Evolutionary conservation across 2,797 vertebrate species (phyloP).

Genomic region (Squalus acanthias): DNA sequence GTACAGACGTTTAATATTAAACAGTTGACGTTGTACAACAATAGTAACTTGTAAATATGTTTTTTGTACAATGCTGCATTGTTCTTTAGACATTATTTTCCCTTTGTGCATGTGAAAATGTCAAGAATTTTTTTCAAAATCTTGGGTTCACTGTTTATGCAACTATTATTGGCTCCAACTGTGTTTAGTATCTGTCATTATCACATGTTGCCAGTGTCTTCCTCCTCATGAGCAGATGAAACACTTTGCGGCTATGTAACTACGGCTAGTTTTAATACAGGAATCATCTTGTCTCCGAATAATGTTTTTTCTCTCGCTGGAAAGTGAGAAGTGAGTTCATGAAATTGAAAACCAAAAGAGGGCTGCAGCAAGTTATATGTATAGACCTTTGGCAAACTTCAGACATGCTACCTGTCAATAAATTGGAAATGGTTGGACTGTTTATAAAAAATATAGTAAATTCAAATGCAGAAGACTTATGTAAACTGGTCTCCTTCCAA

Average conservation of each 20-base stretch:
- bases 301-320: background rate
- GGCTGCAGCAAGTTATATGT: background rate
- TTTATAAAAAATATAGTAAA: background rate
- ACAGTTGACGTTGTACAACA: background rate
- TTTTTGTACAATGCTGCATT: background rate
- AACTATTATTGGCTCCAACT: background rate
- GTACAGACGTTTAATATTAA: background rate
- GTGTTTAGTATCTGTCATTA: background rate
- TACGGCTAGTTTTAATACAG: background rate
- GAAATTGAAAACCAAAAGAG: background rate
- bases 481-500: background rate
- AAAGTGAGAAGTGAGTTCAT: background rate
- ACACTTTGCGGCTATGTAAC: too few relatives aligned
- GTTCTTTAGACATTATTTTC: background rate
- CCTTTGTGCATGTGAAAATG: background rate
- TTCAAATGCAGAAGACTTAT: background rate
- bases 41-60: background rate
- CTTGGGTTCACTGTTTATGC: background rate
- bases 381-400: background rate
- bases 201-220: background rate
- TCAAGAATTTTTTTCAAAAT: background rate
- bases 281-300: background rate
- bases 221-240: background rate
- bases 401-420: background rate
- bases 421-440: background rate